phyloP scores from a whole-genome alignment of 2,797 vertebrate species.

The Dryobates pubescens region DNA sequence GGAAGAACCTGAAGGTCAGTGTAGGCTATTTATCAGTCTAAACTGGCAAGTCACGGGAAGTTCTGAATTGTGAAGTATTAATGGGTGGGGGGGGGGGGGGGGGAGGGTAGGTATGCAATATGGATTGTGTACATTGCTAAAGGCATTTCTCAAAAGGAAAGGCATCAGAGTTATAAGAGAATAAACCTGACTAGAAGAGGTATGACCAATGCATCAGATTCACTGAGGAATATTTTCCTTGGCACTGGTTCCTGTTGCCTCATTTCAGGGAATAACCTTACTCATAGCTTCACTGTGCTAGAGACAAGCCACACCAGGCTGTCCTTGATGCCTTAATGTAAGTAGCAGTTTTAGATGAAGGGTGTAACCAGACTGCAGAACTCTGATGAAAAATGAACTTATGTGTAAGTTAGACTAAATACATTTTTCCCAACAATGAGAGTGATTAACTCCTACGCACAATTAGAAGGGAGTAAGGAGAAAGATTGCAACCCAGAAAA shows the following conservation, averaged over 20 bases:
- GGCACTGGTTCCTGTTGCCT: not conserved
- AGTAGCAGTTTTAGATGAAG: not conserved
- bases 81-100: too few species aligned
- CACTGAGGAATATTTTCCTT: not conserved
- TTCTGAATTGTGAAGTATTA: not conserved
- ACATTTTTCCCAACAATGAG: not conserved
- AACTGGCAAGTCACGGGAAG: not conserved
- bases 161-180: not conserved
- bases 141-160: not conserved
- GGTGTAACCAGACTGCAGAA: not conserved
- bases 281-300: not conserved
- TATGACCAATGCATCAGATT: not conserved
- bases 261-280: not conserved
- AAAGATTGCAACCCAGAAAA: not conserved
- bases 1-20: not conserved
- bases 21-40: not conserved
- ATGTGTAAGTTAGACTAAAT: not conserved
- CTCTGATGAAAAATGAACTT: not conserved
- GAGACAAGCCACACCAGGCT: not conserved
- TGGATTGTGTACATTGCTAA: not conserved
- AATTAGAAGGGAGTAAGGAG: slow-evolving; percentile 18
- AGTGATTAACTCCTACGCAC: slow-evolving; percentile 9
- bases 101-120: not conserved
- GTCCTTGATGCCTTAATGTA: not conserved
- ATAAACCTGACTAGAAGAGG: not conserved